Percentiles rank a stretch among this genome's conserved stretches.
Evolutionary conservation across 2,797 vertebrate genomes (phyloP).

Genomic region (Parauchenoglanis ngamensis): DNA sequence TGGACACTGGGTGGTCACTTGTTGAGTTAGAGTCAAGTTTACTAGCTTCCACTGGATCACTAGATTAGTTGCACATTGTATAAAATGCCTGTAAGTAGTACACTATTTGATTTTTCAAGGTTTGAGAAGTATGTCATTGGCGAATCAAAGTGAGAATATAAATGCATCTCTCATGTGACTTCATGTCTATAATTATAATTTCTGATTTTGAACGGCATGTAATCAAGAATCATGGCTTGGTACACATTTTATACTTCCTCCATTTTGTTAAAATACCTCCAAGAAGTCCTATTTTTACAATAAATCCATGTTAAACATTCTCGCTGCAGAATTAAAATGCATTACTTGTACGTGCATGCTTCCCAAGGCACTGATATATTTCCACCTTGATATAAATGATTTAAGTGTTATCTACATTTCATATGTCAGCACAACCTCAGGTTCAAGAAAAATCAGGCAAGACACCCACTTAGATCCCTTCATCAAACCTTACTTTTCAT

Average conservation of each 20-base stretch:
- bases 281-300: background rate
- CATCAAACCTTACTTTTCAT: conserved; percentile 44
- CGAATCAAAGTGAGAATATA: background rate
- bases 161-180: background rate
- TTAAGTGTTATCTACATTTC: conserved; percentile 11
- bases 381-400: background rate
- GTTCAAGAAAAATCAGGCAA: conserved; percentile 17
- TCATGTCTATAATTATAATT: no score
- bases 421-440: conserved; percentile 13
- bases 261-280: background rate
- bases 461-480: conserved; percentile 36
- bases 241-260: background rate
- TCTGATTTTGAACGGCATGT: background rate
- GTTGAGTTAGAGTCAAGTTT: background rate
- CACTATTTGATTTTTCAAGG: background rate
- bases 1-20: background rate
- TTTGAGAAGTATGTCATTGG: background rate
- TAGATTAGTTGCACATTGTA: background rate
- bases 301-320: background rate
- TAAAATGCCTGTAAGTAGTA: background rate
- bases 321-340: background rate
- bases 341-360: background rate
- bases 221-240: background rate
- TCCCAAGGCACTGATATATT: background rate
- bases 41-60: background rate